Evolutionary conservation across 1,140 invertebrate species (phyloP).

Genomic region (Psix sp.): DNA sequence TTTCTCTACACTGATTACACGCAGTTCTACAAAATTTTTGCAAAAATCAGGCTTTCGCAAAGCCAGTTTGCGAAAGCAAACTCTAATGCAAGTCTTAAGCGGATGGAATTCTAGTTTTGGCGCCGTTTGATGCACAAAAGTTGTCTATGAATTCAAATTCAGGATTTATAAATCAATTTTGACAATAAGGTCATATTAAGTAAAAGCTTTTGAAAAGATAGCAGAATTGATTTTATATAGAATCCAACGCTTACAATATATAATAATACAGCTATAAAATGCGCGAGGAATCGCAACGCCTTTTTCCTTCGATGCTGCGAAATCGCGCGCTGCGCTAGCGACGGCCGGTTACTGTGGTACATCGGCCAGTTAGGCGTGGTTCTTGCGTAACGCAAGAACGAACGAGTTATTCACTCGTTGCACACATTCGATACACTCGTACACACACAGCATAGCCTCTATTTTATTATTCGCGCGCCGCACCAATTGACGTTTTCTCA

Average conservation of each 20-base stretch:
- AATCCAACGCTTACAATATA: constrained; percentile 31
- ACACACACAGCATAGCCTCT: constrained; percentile 31
- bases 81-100: too few relatives aligned
- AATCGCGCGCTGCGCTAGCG: constrained; percentile 41
- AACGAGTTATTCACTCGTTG: constrained; percentile 67
- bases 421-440: constrained; percentile 29
- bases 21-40: constrained; percentile 6
- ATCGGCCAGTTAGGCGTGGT: constrained; percentile 73
- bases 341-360: constrained; percentile 58
- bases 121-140: too few relatives aligned
- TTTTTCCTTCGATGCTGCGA: constrained; percentile 44
- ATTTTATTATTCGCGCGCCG: constrained; percentile 30
- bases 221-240: constrained; percentile 6
- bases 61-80: constrained; percentile 2
- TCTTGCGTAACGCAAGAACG: constrained; percentile 74
- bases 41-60: constrained; percentile 10
- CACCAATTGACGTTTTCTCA: constrained; percentile 46
- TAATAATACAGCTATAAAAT: constrained; percentile 65
- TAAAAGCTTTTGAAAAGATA: background rate
- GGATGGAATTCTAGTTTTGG: too few relatives aligned
- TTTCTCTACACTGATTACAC: constrained; percentile 22
- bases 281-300: constrained; percentile 48
- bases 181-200: too few relatives aligned
- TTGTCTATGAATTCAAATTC: background rate
- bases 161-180: background rate